Evolutionary conservation across 2,797 vertebrate species (phyloP).

Genomic region (Enteromius viviparus): DNA sequence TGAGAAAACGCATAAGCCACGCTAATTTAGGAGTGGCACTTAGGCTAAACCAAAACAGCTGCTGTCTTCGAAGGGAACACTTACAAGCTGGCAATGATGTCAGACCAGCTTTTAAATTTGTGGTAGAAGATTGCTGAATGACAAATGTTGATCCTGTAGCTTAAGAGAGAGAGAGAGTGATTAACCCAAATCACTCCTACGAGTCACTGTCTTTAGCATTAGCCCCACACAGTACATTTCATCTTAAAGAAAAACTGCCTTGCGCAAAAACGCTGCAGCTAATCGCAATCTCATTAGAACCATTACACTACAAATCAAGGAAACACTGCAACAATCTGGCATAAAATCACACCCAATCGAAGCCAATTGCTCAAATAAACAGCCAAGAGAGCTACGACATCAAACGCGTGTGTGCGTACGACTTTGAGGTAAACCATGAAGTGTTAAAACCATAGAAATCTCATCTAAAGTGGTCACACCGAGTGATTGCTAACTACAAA

Average conservation of each 20-base stretch:
- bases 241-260: slow-evolving; percentile 2
- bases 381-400: slow-evolving; percentile 1
- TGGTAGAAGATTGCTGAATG: slow-evolving; percentile 44
- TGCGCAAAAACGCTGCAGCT: slow-evolving; percentile 25
- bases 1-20: slow-evolving; percentile 39
- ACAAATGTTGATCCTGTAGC: slow-evolving; percentile 39
- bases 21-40: slow-evolving; percentile 50
- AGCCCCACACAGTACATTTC: neutral
- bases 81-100: slow-evolving; percentile 52
- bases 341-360: neutral
- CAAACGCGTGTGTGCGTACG: neutral
- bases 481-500: slow-evolving; percentile 1
- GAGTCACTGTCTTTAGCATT: slow-evolving; percentile 8
- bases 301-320: slow-evolving; percentile 14
- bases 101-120: slow-evolving; percentile 48
- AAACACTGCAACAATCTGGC: slow-evolving; percentile 19
- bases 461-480: neutral
- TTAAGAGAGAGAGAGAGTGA: slow-evolving; percentile 4
- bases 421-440: slow-evolving; percentile 18
- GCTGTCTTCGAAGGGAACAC: slow-evolving; percentile 49
- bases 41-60: slow-evolving; percentile 61
- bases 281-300: slow-evolving; percentile 32
- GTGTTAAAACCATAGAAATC: neutral
- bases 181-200: slow-evolving; percentile 39
- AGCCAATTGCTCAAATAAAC: slow-evolving; percentile 22